Conservation (phyloP, 2,113 vertebrate genomes). For the Prinia subflava region DNA sequence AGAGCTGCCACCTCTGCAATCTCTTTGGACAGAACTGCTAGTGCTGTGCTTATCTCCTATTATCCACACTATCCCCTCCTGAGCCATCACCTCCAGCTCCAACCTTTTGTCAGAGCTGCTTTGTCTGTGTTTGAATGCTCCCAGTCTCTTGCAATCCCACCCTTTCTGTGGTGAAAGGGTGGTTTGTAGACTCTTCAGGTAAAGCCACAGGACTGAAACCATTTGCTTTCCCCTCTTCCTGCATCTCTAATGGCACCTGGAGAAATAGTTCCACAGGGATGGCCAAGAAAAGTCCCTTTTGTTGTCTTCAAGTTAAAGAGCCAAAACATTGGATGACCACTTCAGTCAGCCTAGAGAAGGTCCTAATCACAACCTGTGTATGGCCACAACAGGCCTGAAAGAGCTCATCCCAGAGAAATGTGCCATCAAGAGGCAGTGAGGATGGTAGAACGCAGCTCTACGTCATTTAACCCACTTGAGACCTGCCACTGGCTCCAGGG, state of each 20-base stretch:
- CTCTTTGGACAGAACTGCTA: background rate
- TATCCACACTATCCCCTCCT: background rate
- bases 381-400: background rate
- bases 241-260: background rate
- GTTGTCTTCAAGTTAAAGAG: background rate
- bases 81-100: background rate
- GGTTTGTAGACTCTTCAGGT: background rate
- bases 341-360: background rate
- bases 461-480: rapidly evolving
- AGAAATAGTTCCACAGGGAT: background rate
- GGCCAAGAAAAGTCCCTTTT: background rate
- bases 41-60: rapidly evolving
- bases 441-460: background rate
- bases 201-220: background rate
- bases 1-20: background rate
- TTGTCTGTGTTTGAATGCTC: background rate
- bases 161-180: background rate
- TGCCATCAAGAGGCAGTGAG: background rate
- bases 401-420: background rate
- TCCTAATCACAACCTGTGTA: background rate
- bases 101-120: background rate
- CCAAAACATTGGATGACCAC: background rate
- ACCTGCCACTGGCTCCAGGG: background rate
- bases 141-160: background rate
- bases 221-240: background rate